Base-by-base conservation (phyloP, 2,888 invertebrate genomes). In the Arge pagana region DNA sequence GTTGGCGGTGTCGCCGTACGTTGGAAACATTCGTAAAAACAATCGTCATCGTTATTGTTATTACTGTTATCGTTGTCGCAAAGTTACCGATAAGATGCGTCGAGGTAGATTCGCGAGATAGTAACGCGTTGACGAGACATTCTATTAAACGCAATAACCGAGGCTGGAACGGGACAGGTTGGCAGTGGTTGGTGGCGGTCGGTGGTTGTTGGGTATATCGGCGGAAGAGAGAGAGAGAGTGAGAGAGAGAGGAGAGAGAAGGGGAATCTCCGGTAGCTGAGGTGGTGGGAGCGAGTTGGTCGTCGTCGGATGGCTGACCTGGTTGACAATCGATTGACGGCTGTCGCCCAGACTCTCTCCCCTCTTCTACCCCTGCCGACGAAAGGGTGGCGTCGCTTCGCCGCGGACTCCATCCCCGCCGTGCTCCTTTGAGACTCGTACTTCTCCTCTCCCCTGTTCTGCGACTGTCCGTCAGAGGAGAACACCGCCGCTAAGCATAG, bases 291-390 rank as follows among this genome's bases (percentile, higher is more conserved):
- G 59, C 61, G 56, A 61, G 63, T 72, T 73, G 74, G 68, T 68
- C 75, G 74, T 73, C 74, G 74, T 73, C 69, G 64, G 72, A 64
- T 64, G 69, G 68, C 68, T 76, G 74, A 76, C 75, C 75, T 70
- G 76, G 74, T 76, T 77, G 77, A 77, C 77, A 77, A 77, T 77
- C 77, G 77, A 77, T 77, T 77, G 77, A 77, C 75, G 77, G 71
- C 76, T 77, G 76, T 77, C 77, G 74, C 70, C 73, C 72, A 76
- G 74, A 75, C 71, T n/a, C n/a, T n/a, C 68, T 65, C 68, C 64
- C 66, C 69, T 37, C 42, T 42, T 16, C 24, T 28, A 37, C 53
- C 45, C 35, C 23, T 45, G 48, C 52, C 53, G 43, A 48, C 41
- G 19, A 49, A 56, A 55, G 56, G 50, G 56, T 54, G 19, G 19